These are phyloP conservation scores for Erebia ligea DNA, from an alignment of 2,888 invertebrate species.

Conservation along the genomic window DNA sequence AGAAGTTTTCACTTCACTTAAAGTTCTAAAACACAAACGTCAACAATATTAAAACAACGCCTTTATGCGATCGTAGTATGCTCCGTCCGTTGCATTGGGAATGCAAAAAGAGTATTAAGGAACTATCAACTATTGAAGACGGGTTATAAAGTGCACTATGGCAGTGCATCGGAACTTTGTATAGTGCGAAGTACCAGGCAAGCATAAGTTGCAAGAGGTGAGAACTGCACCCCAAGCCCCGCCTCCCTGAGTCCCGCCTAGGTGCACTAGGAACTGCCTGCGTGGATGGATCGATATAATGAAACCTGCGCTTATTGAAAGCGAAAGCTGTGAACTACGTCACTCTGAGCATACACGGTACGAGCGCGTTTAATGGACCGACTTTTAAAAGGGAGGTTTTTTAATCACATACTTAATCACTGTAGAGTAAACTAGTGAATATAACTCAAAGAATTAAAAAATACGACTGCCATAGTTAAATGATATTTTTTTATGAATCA, in stretches of 20 bases:
- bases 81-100: neutral
- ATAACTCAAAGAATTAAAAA: no score
- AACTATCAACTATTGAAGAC: no score
- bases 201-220: neutral
- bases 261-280: slow-evolving; percentile 1
- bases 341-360: slow-evolving; percentile 3
- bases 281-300: no score
- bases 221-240: neutral
- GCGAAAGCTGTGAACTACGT: neutral
- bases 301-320: no score
- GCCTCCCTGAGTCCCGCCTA: no score
- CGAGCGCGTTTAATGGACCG: neutral
- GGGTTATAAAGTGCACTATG: neutral
- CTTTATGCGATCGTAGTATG: neutral
- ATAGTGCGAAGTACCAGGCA: slow-evolving; percentile 8
- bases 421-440: no score
- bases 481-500: no score
- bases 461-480: no score
- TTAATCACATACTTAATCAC: no score
- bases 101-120: neutral
- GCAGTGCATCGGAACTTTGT: neutral
- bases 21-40: no score
- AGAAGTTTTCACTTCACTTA: no score
- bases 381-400: no score
- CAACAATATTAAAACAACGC: neutral